A percentile compares a stretch with the other conserved stretches of the same genome.
These are phyloP conservation scores for Hydractinia echinata DNA, from an alignment of 30 jellyfish, hydroid and myxozoan species.

Conservation along the genomic window DNA sequence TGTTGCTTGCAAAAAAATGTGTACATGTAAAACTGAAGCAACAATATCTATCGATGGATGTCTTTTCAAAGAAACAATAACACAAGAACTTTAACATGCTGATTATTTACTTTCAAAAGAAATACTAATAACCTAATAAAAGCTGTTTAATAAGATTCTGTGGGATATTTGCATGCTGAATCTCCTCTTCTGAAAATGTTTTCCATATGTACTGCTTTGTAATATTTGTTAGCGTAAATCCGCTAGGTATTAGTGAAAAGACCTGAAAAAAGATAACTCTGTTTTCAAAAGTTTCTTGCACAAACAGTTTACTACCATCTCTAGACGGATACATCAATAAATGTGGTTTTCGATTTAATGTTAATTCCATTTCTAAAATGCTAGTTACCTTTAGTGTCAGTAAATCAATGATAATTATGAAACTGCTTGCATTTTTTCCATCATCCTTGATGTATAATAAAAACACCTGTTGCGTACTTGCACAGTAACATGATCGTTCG, in stretches of 20 bases:
- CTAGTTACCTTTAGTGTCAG: not conserved
- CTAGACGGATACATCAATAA: slow-evolving; percentile 1
- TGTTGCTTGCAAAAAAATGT: too few relatives aligned
- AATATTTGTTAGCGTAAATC: slow-evolving; percentile 18
- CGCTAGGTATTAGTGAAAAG: slow-evolving; percentile 24
- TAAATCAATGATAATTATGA: slow-evolving; percentile 13
- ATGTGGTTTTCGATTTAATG: slow-evolving; percentile 24
- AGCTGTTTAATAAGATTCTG: slow-evolving; percentile 5
- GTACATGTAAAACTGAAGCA: too few relatives aligned
- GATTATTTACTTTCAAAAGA: not conserved
- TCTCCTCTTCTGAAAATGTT: slow-evolving; percentile 25
- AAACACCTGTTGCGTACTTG: slow-evolving; percentile 20
- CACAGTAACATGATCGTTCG: slow-evolving; percentile 22
- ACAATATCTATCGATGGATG: too few relatives aligned
- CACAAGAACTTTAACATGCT: too few relatives aligned
- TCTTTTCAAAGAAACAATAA: too few relatives aligned
- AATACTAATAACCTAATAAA: not conserved
- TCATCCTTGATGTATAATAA: not conserved
- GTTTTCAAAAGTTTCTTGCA: slow-evolving; percentile 35
- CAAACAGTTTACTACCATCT: slow-evolving; percentile 31
- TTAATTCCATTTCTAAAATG: slow-evolving; percentile 30
- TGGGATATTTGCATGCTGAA: slow-evolving; percentile 7
- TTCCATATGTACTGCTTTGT: slow-evolving; percentile 18
- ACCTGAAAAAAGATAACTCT: slow-evolving; percentile 31
- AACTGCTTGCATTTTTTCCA: not conserved